Evolutionary conservation across 2,888 invertebrate genomes (phyloP), one percentile per base, ranked within the genome.

Genomic region (Fragum whitleyi): DNA sequence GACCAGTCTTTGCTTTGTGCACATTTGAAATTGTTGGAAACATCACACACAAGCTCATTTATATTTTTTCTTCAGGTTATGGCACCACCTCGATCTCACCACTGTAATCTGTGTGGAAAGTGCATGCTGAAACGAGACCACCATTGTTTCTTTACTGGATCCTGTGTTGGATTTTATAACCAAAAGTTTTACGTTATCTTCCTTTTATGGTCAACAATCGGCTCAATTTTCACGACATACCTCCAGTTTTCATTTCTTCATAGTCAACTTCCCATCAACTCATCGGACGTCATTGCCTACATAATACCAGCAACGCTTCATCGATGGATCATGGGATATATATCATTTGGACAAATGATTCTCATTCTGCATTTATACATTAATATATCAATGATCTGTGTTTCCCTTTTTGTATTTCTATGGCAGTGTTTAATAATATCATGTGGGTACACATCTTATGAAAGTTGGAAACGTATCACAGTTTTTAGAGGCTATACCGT

Each of bases 111-210:
- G 11, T 94, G 94, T 83, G 89, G 93, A 32, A 86, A 85, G 79
- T 94, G 94, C 80, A 91, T 94, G 39, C 87, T 94, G 61, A 92
- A 94, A 23, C 92, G 94, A 77, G 94, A 94, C 79, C 94, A 94
- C 77, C 94, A 94, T 83, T 94, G 94, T 80, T 94, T 92, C 85
- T 88, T 94, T 73, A 91, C 91, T 0, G 89, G 88, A 26, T 93
- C 92, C 2, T 94, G 94, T 77, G 92, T 94, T 3, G 94, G 94
- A 23, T 89, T 94, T 71, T 91, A 92, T 76, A 94, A 94, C 86
- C 94, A 94, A 89, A 88, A 94, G 51, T 93, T 93, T 80, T 94
- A 94, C 80, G 89, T 94, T 57, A 90, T 93, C 0, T 93, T 94
- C 75, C 89, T 92, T 23, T 88, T 94, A 75, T 90, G 91, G 80